Evolutionary conservation across 2,113 vertebrate genomes (phyloP).

Genomic region (Aptenodytes patagonicus): DNA sequence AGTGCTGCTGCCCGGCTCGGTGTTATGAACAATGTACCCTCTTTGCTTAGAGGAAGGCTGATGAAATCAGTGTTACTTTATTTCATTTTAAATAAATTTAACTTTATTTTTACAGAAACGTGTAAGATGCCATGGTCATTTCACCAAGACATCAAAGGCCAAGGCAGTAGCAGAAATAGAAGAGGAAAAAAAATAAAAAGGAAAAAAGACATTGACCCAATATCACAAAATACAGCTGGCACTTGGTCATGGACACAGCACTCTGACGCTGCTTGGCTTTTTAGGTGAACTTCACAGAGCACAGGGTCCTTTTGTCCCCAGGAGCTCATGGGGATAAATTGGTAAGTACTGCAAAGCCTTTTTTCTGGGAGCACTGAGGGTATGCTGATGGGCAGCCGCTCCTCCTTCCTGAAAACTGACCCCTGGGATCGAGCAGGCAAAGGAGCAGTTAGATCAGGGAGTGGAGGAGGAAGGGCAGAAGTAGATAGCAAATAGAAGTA

Average conservation of each 20-base stretch:
- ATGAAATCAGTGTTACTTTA: not conserved
- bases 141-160: not conserved
- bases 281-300: not conserved
- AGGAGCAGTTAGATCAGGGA: not conserved
- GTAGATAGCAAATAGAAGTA: not conserved
- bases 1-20: not conserved
- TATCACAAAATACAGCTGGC: not conserved
- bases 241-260: not conserved
- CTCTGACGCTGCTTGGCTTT: not conserved
- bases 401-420: not conserved
- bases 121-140: not conserved
- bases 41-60: not conserved
- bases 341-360: not conserved
- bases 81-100: not conserved
- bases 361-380: not conserved
- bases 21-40: not conserved
- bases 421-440: not conserved
- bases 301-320: not conserved
- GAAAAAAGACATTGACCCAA: not conserved
- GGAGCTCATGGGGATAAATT: not conserved
- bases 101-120: not conserved
- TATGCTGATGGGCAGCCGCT: not conserved
- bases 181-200: not conserved
- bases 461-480: not conserved
- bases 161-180: not conserved